These are phyloP conservation scores for Tachuris rubrigastra DNA, from an alignment of 2,113 vertebrate species.

Conservation along the genomic window DNA sequence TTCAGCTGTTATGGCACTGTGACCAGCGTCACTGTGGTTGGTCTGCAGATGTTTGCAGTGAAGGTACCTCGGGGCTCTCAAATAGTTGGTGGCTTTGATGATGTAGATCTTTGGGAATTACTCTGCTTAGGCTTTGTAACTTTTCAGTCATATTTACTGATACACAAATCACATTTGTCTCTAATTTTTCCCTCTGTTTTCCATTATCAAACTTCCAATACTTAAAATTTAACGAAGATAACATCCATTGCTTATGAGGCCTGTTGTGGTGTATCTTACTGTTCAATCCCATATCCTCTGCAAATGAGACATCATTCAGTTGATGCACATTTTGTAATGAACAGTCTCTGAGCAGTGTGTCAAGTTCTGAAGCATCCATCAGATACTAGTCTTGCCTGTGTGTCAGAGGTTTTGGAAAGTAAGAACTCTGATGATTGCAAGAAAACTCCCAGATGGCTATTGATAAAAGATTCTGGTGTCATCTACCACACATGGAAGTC, in stretches of 20 bases:
- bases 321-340: not conserved
- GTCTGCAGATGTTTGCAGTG: not conserved
- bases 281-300: not conserved
- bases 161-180: not conserved
- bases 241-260: not conserved
- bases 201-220: no score
- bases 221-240: not conserved
- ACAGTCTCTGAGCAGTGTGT: not conserved
- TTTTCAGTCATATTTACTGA: not conserved
- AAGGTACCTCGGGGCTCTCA: not conserved
- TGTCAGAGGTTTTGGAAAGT: not conserved
- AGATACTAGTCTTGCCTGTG: not conserved
- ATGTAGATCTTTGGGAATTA: not conserved
- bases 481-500: not conserved
- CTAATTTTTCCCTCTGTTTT: not conserved
- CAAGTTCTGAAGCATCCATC: not conserved
- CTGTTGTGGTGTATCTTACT: not conserved
- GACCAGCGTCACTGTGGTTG: not conserved
- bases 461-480: not conserved
- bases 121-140: not conserved
- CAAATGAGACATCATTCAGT: not conserved
- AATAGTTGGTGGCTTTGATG: not conserved
- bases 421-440: not conserved
- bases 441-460: not conserved
- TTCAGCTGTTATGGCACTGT: accelerated